Evolutionary conservation across 2,888 invertebrate species (phyloP).

Genomic region (Drosophila affinis): DNA sequence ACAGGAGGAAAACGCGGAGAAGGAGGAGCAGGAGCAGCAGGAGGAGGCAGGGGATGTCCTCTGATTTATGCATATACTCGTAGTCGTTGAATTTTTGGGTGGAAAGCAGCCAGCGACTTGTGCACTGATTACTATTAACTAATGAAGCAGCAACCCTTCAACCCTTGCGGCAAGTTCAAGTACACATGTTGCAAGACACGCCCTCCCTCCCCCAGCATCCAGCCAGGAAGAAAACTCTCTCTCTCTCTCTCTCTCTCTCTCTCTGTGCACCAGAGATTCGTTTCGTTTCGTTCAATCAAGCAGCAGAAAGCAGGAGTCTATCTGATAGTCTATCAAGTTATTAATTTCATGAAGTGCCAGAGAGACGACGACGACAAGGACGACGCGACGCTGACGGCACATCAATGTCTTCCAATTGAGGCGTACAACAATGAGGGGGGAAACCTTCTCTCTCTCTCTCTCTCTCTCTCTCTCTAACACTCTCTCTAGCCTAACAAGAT

Average conservation of each 20-base stretch:
- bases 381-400: slow-evolving; percentile 52
- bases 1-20: slow-evolving; percentile 20
- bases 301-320: slow-evolving; percentile 55
- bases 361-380: slow-evolving; percentile 20
- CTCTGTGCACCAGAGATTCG: not conserved
- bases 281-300: slow-evolving; percentile 47
- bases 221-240: not conserved
- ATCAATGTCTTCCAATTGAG: slow-evolving; percentile 70
- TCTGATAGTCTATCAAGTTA: slow-evolving; percentile 76
- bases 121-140: slow-evolving; percentile 46
- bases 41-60: slow-evolving; percentile 17
- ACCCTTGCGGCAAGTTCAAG: slow-evolving; percentile 44
- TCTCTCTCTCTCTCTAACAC: slow-evolving; percentile 20
- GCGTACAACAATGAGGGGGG: slow-evolving; percentile 60
- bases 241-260: too few species aligned
- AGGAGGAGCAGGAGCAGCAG: slow-evolving; percentile 21
- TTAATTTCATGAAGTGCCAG: slow-evolving; percentile 81
- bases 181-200: slow-evolving; percentile 36
- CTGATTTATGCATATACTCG: slow-evolving; percentile 21
- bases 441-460: not conserved
- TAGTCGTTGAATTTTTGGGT: slow-evolving; percentile 10
- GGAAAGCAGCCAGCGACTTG: slow-evolving; percentile 27
- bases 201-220: slow-evolving; percentile 9
- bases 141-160: slow-evolving; percentile 39
- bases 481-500: slow-evolving; percentile 36